Conservation (phyloP, 1,140 invertebrate species). For the Hylyphantes graminicola region DNA sequence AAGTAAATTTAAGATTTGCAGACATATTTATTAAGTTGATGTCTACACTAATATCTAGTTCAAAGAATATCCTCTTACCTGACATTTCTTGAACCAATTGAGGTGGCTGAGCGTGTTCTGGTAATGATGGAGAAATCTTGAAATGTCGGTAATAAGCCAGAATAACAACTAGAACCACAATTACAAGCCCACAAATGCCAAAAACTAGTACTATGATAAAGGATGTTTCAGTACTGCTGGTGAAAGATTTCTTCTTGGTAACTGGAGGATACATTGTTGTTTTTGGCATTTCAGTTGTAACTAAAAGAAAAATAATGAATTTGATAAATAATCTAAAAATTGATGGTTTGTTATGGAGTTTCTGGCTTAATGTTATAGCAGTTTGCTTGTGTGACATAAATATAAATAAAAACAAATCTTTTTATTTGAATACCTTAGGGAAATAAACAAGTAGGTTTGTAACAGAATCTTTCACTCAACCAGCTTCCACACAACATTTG, state of each 20-base stretch:
- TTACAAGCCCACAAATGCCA: slow-evolving; percentile 6
- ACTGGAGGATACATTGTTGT: neutral
- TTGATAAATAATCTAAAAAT: no score
- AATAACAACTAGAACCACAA: slow-evolving; percentile 1
- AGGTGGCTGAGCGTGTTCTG: neutral
- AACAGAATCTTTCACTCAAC: no score
- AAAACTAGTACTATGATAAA: neutral
- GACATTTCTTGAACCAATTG: slow-evolving; percentile 1
- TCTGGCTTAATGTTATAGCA: no score
- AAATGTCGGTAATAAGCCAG: neutral
- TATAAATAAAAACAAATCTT: no score
- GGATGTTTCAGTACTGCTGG: neutral
- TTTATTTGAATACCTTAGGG: no score
- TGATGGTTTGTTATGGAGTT: no score
- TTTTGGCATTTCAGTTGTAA: neutral
- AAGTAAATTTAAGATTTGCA: no score
- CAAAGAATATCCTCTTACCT: slow-evolving; percentile 4
- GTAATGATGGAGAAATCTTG: neutral
- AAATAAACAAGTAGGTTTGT: no score
- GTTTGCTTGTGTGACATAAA: no score
- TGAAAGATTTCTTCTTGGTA: neutral
- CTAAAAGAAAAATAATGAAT: neutral
- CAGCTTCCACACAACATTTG: no score
- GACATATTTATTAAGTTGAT: no score
- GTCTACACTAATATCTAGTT: no score